Evolutionary conservation across 1,140 invertebrate genomes (phyloP), one percentile per base, ranked within the genome.

Genomic region (Cotesia typhae): DNA sequence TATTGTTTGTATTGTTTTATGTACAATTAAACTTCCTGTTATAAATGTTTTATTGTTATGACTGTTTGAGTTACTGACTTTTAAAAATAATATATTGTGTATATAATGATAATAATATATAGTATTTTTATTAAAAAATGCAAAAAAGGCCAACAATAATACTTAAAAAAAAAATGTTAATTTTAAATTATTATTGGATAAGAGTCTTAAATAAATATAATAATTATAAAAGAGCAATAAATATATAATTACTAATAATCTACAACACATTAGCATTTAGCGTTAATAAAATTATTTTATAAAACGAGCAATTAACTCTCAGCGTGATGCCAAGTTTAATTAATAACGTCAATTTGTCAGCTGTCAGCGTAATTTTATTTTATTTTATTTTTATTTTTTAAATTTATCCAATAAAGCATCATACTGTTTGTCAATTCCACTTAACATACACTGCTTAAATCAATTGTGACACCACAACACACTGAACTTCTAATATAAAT

Each of bases 241-340:
- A 14, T 55, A 57, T 68, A 73, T 28, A 17, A 17, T 71, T 53
- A 80, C 65, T 74, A 79, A 76, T 68, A 76, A 47, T 65, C 77
- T 79, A 80, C 76, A 61, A 79, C 76, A 80, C 78, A 79, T 74
- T 67, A 79, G 78, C 75, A 71, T 72, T 69, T 73, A 78, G 77
- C 75, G 73, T 73, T 66, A 78, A 69, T 78, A 28, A 28, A 1
- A 28, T 28, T 28, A 77, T 77, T 67, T 20, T 67, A 52, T 76
- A 75, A 57, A 37, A 64, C 61, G 60, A 66, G 72, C 74, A 52
- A 71, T 72, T 77, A 73, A 72, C 74, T 71, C 57, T 38, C 75
- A 81, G 76, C 73, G 76, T 76, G 79, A 81, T 71, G 71, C 60
- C 12, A 60, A 67, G n/a, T 38, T 14, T 57, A 65, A 64, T 53